Evolutionary conservation across 1,140 invertebrate genomes (phyloP).

Genomic region (Brachionus plicatilis): DNA sequence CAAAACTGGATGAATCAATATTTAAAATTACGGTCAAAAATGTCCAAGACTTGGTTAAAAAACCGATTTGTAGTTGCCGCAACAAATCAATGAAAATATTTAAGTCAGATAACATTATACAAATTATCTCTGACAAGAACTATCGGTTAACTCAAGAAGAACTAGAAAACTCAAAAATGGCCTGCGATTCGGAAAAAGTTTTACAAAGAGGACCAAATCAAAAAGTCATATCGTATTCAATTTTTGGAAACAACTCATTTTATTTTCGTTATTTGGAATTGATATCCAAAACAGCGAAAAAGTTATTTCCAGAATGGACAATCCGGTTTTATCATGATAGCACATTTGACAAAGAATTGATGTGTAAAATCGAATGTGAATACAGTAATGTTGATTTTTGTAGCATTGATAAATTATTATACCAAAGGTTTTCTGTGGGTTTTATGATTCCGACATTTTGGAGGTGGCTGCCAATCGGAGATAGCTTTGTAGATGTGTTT

Average conservation of each 20-base stretch:
- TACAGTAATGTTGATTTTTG: constrained; percentile 33
- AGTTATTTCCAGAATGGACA: constrained; percentile 3
- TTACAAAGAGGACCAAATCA: constrained; percentile 11
- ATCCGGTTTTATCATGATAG: constrained; percentile 16
- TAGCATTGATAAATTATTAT: not conserved
- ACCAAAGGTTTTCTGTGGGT: not conserved
- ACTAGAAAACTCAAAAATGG: not conserved
- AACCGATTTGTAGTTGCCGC: not conserved
- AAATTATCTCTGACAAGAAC: not conserved
- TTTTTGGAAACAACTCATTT: not conserved
- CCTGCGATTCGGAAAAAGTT: not conserved
- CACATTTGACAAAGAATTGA: not conserved
- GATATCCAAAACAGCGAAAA: not conserved
- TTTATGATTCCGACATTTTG: constrained; percentile 31
- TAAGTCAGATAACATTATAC: not conserved
- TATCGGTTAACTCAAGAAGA: not conserved
- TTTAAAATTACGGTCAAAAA: not conserved
- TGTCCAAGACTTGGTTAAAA: not conserved
- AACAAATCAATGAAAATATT: not conserved
- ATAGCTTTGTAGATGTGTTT: constrained; percentile 4
- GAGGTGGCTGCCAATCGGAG: constrained; percentile 26
- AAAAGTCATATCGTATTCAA: constrained; percentile 14
- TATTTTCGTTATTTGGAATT: constrained; percentile 18
- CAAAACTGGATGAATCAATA: not conserved
- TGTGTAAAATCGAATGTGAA: not conserved